A percentile compares a stretch with the other conserved stretches of the same genome.
Conservation (phyloP, 2,113 vertebrate genomes). For the Formicarius rufipectus region DNA sequence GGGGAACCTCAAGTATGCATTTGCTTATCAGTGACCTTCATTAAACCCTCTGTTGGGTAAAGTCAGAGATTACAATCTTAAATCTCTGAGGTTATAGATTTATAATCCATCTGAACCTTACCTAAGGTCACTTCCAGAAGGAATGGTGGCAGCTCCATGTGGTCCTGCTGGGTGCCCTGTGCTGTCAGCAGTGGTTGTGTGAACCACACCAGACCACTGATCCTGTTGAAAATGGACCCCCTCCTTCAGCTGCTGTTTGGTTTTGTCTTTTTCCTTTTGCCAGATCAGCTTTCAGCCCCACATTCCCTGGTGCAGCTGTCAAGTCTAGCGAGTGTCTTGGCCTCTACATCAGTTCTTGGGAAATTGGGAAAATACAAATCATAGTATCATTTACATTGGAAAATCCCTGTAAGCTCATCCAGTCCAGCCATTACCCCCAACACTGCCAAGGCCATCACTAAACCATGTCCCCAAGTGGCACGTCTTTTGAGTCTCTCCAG, state of each 20-base stretch:
- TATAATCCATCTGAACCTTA: not conserved
- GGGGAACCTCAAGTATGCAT: not conserved
- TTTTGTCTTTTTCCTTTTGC: not conserved
- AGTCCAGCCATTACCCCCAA: not conserved
- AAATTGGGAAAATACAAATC: not conserved
- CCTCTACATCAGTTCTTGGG: not conserved
- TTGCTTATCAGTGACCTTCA: not conserved
- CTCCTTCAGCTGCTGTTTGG: not conserved
- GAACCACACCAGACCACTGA: not conserved
- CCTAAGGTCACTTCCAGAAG: not conserved
- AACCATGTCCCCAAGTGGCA: not conserved
- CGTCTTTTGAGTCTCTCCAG: not conserved
- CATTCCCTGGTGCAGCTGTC: not conserved
- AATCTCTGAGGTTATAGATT: not conserved
- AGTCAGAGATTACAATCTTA: not conserved
- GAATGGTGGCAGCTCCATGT: rapidly evolving
- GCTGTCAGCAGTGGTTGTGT: not conserved
- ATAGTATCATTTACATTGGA: not conserved
- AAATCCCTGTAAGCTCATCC: not conserved
- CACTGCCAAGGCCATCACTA: not conserved
- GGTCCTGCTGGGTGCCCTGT: not conserved
- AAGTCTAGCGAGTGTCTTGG: not conserved
- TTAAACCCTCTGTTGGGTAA: not conserved
- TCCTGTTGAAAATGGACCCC: not conserved
- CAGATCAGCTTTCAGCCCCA: not conserved